Base-by-base conservation (phyloP, 2,888 invertebrate species). In the Lysandra bellargus region DNA sequence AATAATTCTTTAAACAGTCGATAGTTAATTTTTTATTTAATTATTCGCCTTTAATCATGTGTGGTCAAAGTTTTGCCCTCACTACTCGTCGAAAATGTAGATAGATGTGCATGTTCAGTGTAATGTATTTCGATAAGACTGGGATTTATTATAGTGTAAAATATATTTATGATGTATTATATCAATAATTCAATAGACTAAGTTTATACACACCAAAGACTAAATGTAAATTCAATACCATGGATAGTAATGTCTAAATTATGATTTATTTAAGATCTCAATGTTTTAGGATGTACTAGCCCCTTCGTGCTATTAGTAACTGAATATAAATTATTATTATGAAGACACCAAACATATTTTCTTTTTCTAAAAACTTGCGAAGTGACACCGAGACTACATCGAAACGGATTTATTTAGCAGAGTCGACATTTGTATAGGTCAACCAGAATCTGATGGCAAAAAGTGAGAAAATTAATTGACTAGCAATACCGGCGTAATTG, bases 141-240 rank as follows among this genome's bases (percentile, higher is more conserved):
- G 76, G 76, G 6, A 57, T 76, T 37, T 76, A 57, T 37, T 76
- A 7, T 76, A 76, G 53, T 76, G 53, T 76, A 57, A 57, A 76
- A 23, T 76, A 33, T 76, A 76, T 76, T 57, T 57, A 76, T 75
- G 23, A 75, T 49, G 30, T 49, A 30, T 30, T 64, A 64, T 23
- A 64, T 64, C 23, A n/a, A 75, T 30, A n/a, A 75, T 33, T 23
- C 44, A 44, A 44, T 76, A 76, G 76, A 76, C 33, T 76, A 76
- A 76, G 76, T 76, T 75, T 76, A 76, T 76, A 76, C 12, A 76
- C 30, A 76, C 76, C 76, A 76, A 76, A 76, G 76, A 76, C 33
- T 76, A 5, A 23, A 53, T 76, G 76, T 76, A 76, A 76, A 76
- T 76, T 23, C 6, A 53, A 53, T 30, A 33, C 69, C 69, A 76